These are phyloP conservation scores for Fissipunctia ypsillon DNA, from an alignment of 2,888 invertebrate genomes.

Conservation along the genomic window DNA sequence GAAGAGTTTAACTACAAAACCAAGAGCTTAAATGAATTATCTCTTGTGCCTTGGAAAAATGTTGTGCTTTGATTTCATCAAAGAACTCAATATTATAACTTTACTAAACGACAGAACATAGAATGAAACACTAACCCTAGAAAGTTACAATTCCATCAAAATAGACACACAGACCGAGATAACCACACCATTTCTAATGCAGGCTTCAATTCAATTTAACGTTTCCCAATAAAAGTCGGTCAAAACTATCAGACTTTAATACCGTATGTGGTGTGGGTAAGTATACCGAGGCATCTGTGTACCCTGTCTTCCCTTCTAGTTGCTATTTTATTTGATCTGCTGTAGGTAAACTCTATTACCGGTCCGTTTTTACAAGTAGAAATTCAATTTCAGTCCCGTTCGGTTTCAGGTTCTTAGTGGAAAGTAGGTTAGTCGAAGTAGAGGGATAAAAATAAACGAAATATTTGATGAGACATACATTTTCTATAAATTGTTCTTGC, in stretches of 20 bases:
- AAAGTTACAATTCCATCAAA: conserved; percentile 26
- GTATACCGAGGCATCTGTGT: conserved; percentile 71
- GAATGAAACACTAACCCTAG: conserved; percentile 9
- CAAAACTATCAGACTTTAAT: conserved; percentile 57
- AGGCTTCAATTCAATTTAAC: conserved; percentile 50
- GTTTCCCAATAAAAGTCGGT: conserved; percentile 56
- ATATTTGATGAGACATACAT: conserved; percentile 52
- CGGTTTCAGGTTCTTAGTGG: conserved; percentile 80
- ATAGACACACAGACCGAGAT: conserved; percentile 15
- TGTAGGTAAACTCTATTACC: conserved; percentile 88
- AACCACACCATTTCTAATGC: conserved; percentile 49
- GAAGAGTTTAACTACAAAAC: not conserved
- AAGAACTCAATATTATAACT: not conserved
- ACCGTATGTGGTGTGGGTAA: conserved; percentile 47
- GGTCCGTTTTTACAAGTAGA: conserved; percentile 87
- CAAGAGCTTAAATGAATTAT: not conserved
- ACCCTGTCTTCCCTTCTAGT: conserved; percentile 73
- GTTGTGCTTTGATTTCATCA: not conserved
- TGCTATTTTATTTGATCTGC: conserved; percentile 87
- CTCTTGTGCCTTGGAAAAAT: not conserved
- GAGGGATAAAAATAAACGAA: conserved; percentile 78
- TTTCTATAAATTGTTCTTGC: conserved; percentile 42
- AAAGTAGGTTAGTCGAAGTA: conserved; percentile 83
- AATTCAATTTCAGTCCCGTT: conserved; percentile 86
- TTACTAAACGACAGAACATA: conserved; percentile 1